Conservation (phyloP, 2,888 invertebrate species). For the Piscicola geometra region DNA sequence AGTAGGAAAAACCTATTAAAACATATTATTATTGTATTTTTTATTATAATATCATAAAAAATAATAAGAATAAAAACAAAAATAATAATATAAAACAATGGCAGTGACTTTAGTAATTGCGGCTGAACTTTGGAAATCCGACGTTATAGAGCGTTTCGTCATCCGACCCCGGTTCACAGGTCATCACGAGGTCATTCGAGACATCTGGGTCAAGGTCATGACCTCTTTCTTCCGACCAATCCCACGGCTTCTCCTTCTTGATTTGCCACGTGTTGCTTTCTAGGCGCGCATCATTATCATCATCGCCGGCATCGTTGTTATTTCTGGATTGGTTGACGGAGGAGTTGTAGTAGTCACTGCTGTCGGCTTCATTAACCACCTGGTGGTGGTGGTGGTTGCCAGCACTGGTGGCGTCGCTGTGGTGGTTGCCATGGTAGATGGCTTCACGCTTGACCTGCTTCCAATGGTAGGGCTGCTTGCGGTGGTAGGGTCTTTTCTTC, state of each 20-base stretch:
- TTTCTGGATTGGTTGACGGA: neutral
- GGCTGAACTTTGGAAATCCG: conserved; percentile 28
- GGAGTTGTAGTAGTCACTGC: neutral
- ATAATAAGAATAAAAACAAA: too few species aligned
- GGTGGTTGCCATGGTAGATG: conserved; percentile 9
- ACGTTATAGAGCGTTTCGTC: conserved; percentile 33
- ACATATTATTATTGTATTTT: too few species aligned
- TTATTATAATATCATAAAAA: too few species aligned
- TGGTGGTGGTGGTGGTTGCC: neutral
- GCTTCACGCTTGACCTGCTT: neutral
- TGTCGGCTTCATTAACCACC: neutral
- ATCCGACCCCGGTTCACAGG: conserved; percentile 37
- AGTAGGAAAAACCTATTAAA: too few species aligned
- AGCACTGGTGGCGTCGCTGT: neutral
- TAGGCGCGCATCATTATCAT: neutral
- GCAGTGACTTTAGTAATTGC: neutral
- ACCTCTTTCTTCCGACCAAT: neutral
- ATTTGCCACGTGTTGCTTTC: neutral
- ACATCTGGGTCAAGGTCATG: conserved; percentile 17
- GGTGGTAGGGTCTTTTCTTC: neutral
- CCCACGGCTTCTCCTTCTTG: conserved; percentile 28
- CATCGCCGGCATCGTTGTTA: neutral
- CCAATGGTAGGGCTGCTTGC: neutral
- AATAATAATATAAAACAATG: too few species aligned
- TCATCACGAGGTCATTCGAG: conserved; percentile 36